These are phyloP conservation scores for Plodia interpunctella DNA, from an alignment of 1,140 invertebrate genomes.

Conservation along the genomic window DNA sequence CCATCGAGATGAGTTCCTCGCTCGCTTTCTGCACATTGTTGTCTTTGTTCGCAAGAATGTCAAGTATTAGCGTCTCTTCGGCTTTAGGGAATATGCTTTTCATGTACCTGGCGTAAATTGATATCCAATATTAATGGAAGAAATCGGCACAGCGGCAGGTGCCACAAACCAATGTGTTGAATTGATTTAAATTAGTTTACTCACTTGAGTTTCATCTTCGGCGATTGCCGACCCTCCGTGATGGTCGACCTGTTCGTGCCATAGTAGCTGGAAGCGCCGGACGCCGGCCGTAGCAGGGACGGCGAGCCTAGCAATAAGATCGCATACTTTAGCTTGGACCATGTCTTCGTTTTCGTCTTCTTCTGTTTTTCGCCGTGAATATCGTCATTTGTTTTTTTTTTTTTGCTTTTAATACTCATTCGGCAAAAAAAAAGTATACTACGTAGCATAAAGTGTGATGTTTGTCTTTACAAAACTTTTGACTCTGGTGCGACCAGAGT, in stretches of 20 bases:
- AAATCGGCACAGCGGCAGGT: too few species aligned
- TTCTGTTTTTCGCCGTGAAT: not conserved
- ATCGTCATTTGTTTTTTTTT: too few species aligned
- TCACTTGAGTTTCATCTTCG: slow-evolving; percentile 95
- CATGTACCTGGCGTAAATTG: slow-evolving; percentile 82
- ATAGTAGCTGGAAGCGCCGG: slow-evolving; percentile 72
- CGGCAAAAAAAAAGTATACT: too few species aligned
- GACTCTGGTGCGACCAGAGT: too few species aligned
- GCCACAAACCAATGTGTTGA: too few species aligned
- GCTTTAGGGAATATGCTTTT: slow-evolving; percentile 94
- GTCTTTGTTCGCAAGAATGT: slow-evolving; percentile 89
- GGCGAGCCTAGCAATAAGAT: slow-evolving; percentile 50
- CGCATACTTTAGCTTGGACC: not conserved
- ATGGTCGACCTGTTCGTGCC: slow-evolving; percentile 70
- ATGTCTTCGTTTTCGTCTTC: not conserved
- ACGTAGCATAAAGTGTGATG: too few species aligned
- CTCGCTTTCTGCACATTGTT: slow-evolving; percentile 93
- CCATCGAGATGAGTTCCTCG: slow-evolving; percentile 86
- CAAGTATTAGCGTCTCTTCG: slow-evolving; percentile 91
- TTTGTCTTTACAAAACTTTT: too few species aligned
- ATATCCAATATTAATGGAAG: too few species aligned
- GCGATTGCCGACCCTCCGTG: slow-evolving; percentile 82
- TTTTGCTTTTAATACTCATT: too few species aligned
- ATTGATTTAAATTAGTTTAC: too few species aligned
- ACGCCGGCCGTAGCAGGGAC: slow-evolving; percentile 65